Percentiles rank a stretch among this genome's conserved stretches.
Evolutionary conservation across 1,140 invertebrate species (phyloP).

Genomic region (Atopsyche davidsoni): DNA sequence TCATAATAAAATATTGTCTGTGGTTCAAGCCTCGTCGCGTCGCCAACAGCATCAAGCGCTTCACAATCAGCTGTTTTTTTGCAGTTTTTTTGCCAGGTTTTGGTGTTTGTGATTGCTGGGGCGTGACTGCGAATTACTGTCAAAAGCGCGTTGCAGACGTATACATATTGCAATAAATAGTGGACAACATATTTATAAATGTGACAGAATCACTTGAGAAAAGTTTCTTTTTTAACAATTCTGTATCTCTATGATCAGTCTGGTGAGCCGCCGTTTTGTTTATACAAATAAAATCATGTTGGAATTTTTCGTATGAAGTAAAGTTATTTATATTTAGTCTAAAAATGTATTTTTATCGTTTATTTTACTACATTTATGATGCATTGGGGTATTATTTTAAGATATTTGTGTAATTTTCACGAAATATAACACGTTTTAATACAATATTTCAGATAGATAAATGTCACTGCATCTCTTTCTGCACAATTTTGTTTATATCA

Average conservation of each 20-base stretch:
- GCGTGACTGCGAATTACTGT: constrained; percentile 21
- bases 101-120: constrained; percentile 18
- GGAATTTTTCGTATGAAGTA: too few relatives aligned
- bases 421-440: too few relatives aligned
- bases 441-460: too few relatives aligned
- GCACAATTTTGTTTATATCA: too few relatives aligned
- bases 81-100: constrained; percentile 23
- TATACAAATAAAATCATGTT: neutral
- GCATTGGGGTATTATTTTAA: too few relatives aligned
- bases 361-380: too few relatives aligned
- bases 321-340: too few relatives aligned
- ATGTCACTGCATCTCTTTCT: too few relatives aligned
- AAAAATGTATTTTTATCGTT: too few relatives aligned
- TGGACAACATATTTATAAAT: constrained; percentile 9
- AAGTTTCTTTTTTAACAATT: constrained; percentile 9
- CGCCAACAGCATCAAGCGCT: constrained; percentile 20
- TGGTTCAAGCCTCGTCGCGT: constrained; percentile 1
- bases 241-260: constrained; percentile 19
- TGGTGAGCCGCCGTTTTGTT: constrained; percentile 9
- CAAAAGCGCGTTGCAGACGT: constrained; percentile 9
- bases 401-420: too few relatives aligned
- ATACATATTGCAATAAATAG: constrained; percentile 9
- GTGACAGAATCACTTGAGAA: constrained; percentile 11
- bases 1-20: neutral
- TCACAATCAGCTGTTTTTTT: constrained; percentile 26